Evolutionary conservation across 2,888 invertebrate species (phyloP), one percentile per base, ranked within the genome.

Genomic region (Diarsia dahlii): DNA sequence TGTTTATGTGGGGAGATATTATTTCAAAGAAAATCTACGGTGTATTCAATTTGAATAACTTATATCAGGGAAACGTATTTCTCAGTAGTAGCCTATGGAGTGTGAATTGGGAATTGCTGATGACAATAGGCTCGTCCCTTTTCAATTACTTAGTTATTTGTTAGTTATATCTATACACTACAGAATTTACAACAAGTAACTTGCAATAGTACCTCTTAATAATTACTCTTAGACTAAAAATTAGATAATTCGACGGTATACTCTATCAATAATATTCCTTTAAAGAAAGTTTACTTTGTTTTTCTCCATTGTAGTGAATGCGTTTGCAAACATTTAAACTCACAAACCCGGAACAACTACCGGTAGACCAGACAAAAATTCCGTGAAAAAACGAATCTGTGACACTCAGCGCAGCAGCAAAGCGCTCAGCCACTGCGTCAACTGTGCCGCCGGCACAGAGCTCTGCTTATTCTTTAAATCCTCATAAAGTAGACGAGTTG

Each of bases 31-130:
- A 60, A 60, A 79, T 54, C 15, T 46, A 62, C 23, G 23, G n/a
- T 9, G 34, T 60, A 46, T 52, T 34, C 48, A 46, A 58, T 50
- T 23, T 76, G 34, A 79, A 79, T 66, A 62, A 46, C n/a, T 39
- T 48, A 45, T 34, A 4, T 60, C 18, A 10, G 18, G 18, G 20
- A 9, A 20, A 23, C 39, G 8, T 52, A 15, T 56, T 23, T 56
- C 10, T 74, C 10, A 39, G 20, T 15, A 34, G 18, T 18, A 13
- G 10, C 3, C 6, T 28, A 4, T 46, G 23, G 12, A 12, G 23
- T n/a, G 34, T 63, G 13, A 39, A 3, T 15, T n/a, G 20, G 20
- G 13, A 8, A 6, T 0, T 1, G 2, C 34, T 13, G 34, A 39
- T 23, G 13, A 18, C 20, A 70, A 23, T 15, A n/a, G 18, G 23